Evolutionary conservation across 2,888 invertebrate species (phyloP), one percentile per base, ranked within the genome.

Genomic region (Aricia artaxerxes): DNA sequence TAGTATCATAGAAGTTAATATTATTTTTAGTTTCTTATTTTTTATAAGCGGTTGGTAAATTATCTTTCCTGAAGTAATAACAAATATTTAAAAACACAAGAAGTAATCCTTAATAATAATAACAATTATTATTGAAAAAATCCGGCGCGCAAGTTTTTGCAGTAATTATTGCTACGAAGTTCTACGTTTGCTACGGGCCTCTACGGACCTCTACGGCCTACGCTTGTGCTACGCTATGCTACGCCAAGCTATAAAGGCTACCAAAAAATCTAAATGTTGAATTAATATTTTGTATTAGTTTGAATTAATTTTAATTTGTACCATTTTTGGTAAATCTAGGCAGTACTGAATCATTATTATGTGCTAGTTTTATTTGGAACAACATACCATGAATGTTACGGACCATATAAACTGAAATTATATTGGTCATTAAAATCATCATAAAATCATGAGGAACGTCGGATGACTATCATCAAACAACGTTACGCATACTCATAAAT

Each of bases 401-500:
- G 4, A 57, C 57, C 57, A 57, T 16, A 57, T 57, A 64, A 64
- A 9, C 11, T 69, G 11, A 69, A 69, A 69, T 31, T 35, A 31
- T 69, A 4, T 69, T 35, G 64, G 64, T 69, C 31, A 31, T 64
- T 31, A 31, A 69, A 69, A 69, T 69, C 31, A 69, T 69, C 64
- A 69, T 69, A 31, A 31, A 69, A 69, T 31, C 31, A 69, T 69
- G 31, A 69, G 31, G 64, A 69, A 69, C 64, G 31, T 35, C 31
- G 31, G 73, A 73, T 40, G 40, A 73, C 73, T 57, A 40, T 61
- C 40, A 73, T 61, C 57, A 73, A 44, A 61, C 31, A 75, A 49
- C 31, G 44, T 31, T 13, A 75, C 31, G 76, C 53, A 57, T 53
- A 24, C 11, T 49, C 76, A 35, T 76, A 76, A 76, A 76, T 76